phyloP scores from a whole-genome alignment of 2,113 vertebrate genomes.

The Oncorhynchus mykiss region DNA sequence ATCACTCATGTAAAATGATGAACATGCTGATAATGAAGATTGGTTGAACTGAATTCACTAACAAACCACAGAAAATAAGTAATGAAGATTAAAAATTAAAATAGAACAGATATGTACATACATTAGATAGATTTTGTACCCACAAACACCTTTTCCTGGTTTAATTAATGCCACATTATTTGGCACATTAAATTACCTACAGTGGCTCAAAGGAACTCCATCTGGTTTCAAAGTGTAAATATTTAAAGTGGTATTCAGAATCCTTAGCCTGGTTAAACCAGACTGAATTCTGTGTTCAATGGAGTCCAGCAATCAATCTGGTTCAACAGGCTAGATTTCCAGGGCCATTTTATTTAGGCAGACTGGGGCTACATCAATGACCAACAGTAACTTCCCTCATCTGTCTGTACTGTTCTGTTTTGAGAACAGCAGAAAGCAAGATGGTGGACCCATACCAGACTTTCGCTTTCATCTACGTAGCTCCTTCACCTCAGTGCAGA shows the following conservation, averaged over 20 bases:
- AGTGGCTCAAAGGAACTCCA: conserved; percentile 43
- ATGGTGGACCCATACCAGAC: no score
- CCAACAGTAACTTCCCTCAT: background rate
- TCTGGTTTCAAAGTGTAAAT: conserved; percentile 6
- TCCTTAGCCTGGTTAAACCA: no score
- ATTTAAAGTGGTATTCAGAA: background rate
- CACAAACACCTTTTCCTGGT: conserved; percentile 14
- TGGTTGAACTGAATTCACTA: conserved; percentile 34
- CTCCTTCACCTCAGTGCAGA: no score
- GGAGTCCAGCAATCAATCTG: no score
- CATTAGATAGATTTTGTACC: conserved; percentile 40
- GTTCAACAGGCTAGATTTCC: background rate
- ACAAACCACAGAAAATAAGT: conserved; percentile 27
- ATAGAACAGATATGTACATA: conserved; percentile 65
- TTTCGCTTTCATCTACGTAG: no score
- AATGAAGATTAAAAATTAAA: conserved; percentile 39
- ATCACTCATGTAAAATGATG: conserved; percentile 32
- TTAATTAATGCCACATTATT: conserved; percentile 24
- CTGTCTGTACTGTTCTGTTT: no score
- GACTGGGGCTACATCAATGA: background rate
- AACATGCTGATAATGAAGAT: conserved; percentile 54
- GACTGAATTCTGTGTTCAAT: no score
- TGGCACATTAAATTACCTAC: conserved; percentile 22
- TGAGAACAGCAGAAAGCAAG: no score
- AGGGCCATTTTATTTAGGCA: background rate